These are phyloP conservation scores for Aleiodes alternator DNA, from an alignment of 2,888 invertebrate species.

Conservation along the genomic window DNA sequence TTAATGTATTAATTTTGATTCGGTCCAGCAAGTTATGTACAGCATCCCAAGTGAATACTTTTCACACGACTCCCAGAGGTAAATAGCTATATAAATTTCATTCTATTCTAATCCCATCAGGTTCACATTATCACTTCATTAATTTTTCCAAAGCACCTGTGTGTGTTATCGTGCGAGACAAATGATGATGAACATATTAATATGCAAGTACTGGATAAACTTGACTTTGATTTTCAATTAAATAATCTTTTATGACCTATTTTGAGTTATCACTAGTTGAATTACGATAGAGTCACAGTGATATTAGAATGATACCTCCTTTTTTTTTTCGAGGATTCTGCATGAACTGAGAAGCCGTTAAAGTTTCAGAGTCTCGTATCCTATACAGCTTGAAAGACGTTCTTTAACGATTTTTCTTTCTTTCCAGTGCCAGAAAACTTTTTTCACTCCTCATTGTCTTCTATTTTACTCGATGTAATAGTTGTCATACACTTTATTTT, in stretches of 20 bases:
- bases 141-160: conserved; percentile 33
- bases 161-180: conserved; percentile 22
- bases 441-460: neutral
- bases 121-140: conserved; percentile 36
- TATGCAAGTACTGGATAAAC: neutral
- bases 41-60: conserved; percentile 14
- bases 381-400: neutral
- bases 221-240: conserved; percentile 8
- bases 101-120: conserved; percentile 35
- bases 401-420: neutral
- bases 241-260: neutral
- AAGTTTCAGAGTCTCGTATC: neutral
- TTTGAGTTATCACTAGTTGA: too few species aligned
- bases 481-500: neutral
- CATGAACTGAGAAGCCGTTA: neutral
- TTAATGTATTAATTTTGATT: conserved; percentile 51
- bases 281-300: neutral
- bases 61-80: conserved; percentile 16
- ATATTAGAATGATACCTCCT: neutral
- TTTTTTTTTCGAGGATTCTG: neutral
- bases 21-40: conserved; percentile 30
- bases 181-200: conserved; percentile 29
- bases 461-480: conserved; percentile 1
- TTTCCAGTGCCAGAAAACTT: conserved; percentile 5
- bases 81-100: conserved; percentile 39